Evolutionary conservation across 2,113 vertebrate genomes (phyloP), one percentile per base, ranked within the genome.

Genomic region (Camelus bactrianus): DNA sequence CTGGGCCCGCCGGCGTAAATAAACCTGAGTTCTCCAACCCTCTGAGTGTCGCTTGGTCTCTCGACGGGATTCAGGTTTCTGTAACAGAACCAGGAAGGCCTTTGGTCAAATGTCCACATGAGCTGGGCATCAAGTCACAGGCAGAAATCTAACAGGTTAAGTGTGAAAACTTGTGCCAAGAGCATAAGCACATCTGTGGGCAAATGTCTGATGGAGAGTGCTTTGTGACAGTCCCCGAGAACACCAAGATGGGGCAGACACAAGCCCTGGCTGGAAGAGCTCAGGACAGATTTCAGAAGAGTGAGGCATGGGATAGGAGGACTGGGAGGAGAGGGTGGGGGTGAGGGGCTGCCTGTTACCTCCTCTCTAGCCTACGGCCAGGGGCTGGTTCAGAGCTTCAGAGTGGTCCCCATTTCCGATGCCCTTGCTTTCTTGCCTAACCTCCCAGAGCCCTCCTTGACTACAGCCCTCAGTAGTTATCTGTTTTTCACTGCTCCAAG

Each of bases 281-380:
- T 58, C 48, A 79, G 48, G 38, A 26, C 38, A 16, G 54, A 32
- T 13, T 83, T 50, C 9, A 30, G 15, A 28, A 85, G 17, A 58
- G 6, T 3, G 48, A 48, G 5, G 73, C 35, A 7, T 28, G 14
- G 24, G 16, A 15, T 20, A 73, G 58, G 52, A 38, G 24, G 20
- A 50, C 14, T 48, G 17, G 38, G 16, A 52, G 9, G 8, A 1
- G 1, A 17, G 7, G 8, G 8, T 1, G 0, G 32, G 52, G 76
- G 11, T 14, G n/a, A 14, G 7, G 67, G 14, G 4, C 10, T 32
- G 60, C n/a, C 64, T 65, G 65, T 19, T 35, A 38, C 28, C 10
- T 26, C 17, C 73, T 81, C 42, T 65, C 58, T 46, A 58, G 75
- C 17, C 35, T 28, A 79, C 30, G 6, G 62, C 50, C 20, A 20